Evolutionary conservation across 1,140 invertebrate species (phyloP).

Genomic region (Trachymyrmex septentrionalis): DNA sequence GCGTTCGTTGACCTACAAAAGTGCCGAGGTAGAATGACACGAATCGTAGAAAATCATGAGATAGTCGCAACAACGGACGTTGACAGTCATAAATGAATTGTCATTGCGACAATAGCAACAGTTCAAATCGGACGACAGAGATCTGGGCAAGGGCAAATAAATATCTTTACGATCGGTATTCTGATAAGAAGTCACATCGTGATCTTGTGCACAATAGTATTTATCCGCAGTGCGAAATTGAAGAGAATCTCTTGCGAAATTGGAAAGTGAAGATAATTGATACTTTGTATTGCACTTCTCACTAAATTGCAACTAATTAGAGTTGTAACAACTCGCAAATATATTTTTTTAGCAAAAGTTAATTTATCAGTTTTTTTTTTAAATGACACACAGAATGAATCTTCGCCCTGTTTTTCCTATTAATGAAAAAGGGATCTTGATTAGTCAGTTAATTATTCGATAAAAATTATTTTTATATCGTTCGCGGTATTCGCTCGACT

Average conservation of each 20-base stretch:
- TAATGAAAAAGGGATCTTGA: neutral
- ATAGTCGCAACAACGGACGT: constrained; percentile 35
- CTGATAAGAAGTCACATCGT: constrained; percentile 6
- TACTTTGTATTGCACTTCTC: neutral
- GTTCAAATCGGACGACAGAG: constrained; percentile 25
- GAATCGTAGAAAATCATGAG: constrained; percentile 48
- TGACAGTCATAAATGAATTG: constrained; percentile 60
- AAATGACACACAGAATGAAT: neutral
- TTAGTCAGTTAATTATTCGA: neutral
- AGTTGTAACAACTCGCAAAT: neutral
- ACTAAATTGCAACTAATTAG: neutral
- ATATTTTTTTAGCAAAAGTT: neutral
- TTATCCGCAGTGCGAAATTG: neutral
- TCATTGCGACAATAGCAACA: constrained; percentile 48
- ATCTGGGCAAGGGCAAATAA: constrained; percentile 11
- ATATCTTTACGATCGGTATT: constrained; percentile 42
- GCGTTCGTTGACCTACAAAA: constrained; percentile 44
- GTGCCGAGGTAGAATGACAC: constrained; percentile 35
- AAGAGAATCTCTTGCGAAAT: neutral
- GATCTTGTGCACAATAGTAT: neutral
- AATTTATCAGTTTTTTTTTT: neutral
- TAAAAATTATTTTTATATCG: constrained; percentile 77
- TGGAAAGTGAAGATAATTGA: constrained; percentile 6
- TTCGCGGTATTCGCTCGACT: neutral
- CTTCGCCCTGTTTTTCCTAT: neutral